A percentile compares a stretch with the other conserved stretches of the same genome.
Conservation (phyloP, 2,113 vertebrate genomes). For the Cryptomyrus ogoouensis region DNA sequence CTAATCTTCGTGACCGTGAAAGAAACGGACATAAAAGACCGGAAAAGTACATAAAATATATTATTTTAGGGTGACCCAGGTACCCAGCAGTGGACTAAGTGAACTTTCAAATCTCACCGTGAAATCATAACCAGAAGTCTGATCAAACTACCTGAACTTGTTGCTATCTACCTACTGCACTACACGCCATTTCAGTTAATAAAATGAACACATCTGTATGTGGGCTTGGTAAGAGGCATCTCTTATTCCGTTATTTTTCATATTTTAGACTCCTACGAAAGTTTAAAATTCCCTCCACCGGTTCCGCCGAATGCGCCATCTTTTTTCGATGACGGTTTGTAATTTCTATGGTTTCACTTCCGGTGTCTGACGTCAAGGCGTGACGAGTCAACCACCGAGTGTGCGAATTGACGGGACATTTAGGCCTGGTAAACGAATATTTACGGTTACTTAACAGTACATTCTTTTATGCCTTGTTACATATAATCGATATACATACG, state of each 20-base stretch:
- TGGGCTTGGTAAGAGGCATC: neutral
- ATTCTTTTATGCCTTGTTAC: neutral
- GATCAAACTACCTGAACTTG: neutral
- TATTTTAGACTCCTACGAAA: neutral
- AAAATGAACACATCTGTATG: neutral
- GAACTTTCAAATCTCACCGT: neutral
- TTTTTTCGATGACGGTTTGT: neutral
- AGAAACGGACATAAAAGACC: neutral
- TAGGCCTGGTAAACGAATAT: neutral
- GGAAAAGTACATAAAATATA: neutral
- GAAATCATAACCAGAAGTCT: too few relatives aligned
- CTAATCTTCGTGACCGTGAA: neutral
- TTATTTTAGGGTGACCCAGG: neutral
- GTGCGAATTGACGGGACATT: neutral
- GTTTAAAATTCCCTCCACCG: constrained; percentile 18
- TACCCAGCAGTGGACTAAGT: neutral
- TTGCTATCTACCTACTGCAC: neutral
- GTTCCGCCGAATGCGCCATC: neutral
- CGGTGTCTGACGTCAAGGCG: constrained; percentile 8
- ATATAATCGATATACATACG: neutral
- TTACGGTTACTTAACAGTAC: neutral
- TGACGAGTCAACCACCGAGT: neutral
- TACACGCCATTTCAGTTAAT: neutral
- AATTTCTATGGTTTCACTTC: constrained; percentile 23
- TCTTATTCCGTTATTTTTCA: neutral